These are phyloP conservation scores for Seira musarum DNA, from an alignment of 2,888 invertebrate species.

Conservation along the genomic window DNA sequence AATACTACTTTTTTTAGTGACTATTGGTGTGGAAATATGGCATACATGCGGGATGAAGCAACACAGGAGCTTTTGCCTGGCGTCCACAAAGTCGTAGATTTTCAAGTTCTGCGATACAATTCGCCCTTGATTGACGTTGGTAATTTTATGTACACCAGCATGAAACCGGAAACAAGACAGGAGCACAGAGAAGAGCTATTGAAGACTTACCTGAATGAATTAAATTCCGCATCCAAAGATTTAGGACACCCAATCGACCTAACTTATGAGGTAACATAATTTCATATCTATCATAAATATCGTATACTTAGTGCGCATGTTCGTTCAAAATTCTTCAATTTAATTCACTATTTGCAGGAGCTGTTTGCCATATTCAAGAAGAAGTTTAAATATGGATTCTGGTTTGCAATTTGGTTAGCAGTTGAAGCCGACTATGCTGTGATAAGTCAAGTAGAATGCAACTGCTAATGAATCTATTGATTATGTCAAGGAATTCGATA, in stretches of 20 bases:
- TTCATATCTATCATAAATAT: background rate
- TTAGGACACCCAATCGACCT: constrained; percentile 21
- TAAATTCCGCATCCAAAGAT: constrained; percentile 3
- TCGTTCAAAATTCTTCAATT: background rate
- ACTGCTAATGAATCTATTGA: constrained; percentile 16
- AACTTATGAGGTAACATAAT: constrained; percentile 24
- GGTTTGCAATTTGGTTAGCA: constrained; percentile 14
- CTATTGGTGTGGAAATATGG: constrained; percentile 18
- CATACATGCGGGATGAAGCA: background rate
- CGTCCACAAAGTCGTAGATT: background rate
- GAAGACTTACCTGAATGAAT: constrained; percentile 36
- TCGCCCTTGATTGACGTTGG: constrained; percentile 51
- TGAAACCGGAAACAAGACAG: constrained; percentile 40
- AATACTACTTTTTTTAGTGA: constrained; percentile 4
- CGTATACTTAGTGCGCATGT: background rate
- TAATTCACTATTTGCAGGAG: constrained; percentile 38
- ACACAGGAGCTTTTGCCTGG: background rate
- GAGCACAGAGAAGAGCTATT: constrained; percentile 44
- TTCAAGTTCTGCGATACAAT: constrained; percentile 26
- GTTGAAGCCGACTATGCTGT: constrained; percentile 40
- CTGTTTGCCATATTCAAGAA: constrained; percentile 43
- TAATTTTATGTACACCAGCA: constrained; percentile 52
- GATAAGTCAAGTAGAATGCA: constrained; percentile 38
- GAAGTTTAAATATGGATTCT: constrained; percentile 47
- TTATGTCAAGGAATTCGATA: background rate